phyloP scores from a whole-genome alignment of 1,140 invertebrate genomes.

The Sarcophaga peregrina region DNA sequence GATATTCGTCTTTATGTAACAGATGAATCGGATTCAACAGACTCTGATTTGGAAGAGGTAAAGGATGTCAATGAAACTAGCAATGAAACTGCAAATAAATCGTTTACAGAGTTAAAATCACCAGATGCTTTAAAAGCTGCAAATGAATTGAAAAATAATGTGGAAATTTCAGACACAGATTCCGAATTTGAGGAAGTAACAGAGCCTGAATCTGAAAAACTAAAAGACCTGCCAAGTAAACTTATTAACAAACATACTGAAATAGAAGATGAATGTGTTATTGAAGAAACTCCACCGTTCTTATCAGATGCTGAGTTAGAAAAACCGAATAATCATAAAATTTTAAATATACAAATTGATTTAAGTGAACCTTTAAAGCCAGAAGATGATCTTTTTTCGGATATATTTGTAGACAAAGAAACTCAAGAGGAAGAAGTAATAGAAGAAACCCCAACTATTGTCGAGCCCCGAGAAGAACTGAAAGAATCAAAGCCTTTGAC shows the following conservation, averaged over 20 bases:
- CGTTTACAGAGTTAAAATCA: conserved; percentile 53
- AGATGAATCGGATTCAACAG: conserved; percentile 37
- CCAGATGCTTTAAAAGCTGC: too few relatives aligned
- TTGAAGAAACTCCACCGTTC: not conserved
- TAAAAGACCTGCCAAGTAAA: not conserved
- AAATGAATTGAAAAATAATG: not conserved
- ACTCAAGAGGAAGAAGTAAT: conserved; percentile 28
- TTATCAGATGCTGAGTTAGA: not conserved
- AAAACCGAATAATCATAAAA: not conserved
- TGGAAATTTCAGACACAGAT: conserved; percentile 37
- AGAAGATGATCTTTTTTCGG: conserved; percentile 78
- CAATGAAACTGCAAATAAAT: conserved; percentile 12
- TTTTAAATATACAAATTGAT: conserved; percentile 53
- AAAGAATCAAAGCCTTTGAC: not conserved
- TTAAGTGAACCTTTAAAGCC: conserved; percentile 52
- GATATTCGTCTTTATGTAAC: conserved; percentile 38
- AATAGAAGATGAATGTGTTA: conserved; percentile 1
- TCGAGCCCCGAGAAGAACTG: too few relatives aligned
- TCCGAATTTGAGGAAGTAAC: conserved; percentile 44
- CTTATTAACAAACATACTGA: not conserved
- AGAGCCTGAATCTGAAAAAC: not conserved
- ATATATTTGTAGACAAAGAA: conserved; percentile 68
- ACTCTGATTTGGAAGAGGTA: conserved; percentile 46
- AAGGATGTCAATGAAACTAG: not conserved
- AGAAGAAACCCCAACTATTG: not conserved